phyloP scores from a whole-genome alignment of 2,797 vertebrate species.

The Pseudochromis fuscus region DNA sequence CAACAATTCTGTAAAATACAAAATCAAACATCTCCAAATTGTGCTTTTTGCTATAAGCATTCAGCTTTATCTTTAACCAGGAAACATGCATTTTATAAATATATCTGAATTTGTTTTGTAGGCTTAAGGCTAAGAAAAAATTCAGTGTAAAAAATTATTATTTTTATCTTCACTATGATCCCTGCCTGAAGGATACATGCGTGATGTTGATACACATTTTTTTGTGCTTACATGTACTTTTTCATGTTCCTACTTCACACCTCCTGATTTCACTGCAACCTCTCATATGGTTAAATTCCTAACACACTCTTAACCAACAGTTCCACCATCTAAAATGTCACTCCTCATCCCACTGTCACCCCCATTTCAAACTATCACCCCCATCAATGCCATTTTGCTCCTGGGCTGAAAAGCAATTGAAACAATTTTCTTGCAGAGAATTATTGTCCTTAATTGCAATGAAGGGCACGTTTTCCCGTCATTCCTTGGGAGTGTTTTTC shows the following conservation, averaged over 20 bases:
- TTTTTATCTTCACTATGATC: constrained; percentile 30
- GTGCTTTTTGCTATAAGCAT: constrained; percentile 16
- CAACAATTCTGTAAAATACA: constrained; percentile 9
- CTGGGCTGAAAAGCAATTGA: constrained; percentile 85
- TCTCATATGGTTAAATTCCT: constrained; percentile 55
- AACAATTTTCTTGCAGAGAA: constrained; percentile 84
- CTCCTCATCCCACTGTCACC: constrained; percentile 70
- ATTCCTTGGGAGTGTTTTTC: constrained; percentile 81
- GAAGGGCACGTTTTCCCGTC: constrained; percentile 82
- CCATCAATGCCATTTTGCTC: constrained; percentile 83
- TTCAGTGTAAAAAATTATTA: background rate
- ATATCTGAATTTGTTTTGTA: constrained; percentile 6
- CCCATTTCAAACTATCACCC: constrained; percentile 81
- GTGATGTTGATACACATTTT: constrained; percentile 36
- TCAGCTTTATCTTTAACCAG: constrained; percentile 19
- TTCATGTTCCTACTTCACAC: constrained; percentile 38
- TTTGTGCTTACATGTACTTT: constrained; percentile 47
- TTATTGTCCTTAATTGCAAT: constrained; percentile 86
- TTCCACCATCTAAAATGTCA: constrained; percentile 75
- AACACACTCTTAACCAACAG: constrained; percentile 65
- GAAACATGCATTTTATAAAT: constrained; percentile 1
- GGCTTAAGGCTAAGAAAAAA: background rate
- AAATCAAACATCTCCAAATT: constrained; percentile 8
- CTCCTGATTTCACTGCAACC: constrained; percentile 45
- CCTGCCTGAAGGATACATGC: constrained; percentile 37